These are phyloP conservation scores for Limnodromus scolopaceus DNA, from an alignment of 2,797 vertebrate species.

Conservation along the genomic window DNA sequence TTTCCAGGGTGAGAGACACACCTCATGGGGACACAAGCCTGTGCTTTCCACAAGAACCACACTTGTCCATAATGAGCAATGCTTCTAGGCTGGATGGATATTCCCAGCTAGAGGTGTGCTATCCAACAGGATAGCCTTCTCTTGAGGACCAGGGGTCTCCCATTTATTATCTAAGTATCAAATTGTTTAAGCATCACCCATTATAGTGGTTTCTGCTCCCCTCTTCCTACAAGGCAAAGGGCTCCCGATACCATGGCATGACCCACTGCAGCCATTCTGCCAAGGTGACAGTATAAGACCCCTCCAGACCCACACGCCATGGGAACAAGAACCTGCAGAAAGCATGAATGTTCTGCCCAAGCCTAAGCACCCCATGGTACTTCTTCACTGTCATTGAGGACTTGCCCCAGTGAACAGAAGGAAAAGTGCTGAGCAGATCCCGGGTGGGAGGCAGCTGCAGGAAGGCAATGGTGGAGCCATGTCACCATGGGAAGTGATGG, in stretches of 20 bases:
- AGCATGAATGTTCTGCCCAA: not conserved
- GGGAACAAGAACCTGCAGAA: not conserved
- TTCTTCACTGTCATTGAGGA: not conserved
- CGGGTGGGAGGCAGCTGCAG: not conserved
- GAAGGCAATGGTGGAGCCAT: not conserved
- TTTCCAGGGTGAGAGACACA: not conserved
- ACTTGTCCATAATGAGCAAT: not conserved
- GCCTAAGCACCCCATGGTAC: rapidly evolving
- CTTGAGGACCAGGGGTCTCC: not conserved
- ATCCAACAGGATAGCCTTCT: not conserved
- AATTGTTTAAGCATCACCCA: not conserved
- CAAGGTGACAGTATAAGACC: not conserved
- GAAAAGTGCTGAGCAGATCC: not conserved
- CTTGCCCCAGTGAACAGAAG: not conserved
- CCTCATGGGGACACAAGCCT: not conserved
- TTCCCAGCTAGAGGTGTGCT: not conserved
- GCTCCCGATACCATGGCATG: rapidly evolving
- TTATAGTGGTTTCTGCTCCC: not conserved
- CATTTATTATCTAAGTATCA: not conserved
- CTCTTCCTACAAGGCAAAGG: not conserved
- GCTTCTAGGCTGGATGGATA: not conserved
- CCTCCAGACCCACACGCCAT: not conserved
- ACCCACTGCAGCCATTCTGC: not conserved
- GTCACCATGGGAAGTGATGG: not conserved
- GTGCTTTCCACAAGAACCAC: not conserved